These are phyloP conservation scores for Atethmia centrago DNA, from an alignment of 2,888 invertebrate genomes.

Conservation along the genomic window DNA sequence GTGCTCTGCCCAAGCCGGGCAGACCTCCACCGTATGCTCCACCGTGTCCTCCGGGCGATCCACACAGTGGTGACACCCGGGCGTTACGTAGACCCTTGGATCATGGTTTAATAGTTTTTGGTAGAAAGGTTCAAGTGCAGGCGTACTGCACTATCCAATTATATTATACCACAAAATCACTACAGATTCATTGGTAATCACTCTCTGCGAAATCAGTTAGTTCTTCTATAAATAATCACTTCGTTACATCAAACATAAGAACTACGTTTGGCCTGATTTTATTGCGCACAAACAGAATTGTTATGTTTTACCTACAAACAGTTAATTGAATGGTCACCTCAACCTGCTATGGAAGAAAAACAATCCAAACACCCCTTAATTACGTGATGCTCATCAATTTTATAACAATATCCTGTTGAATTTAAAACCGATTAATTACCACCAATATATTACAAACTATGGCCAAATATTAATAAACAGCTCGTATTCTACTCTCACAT, in stretches of 20 bases:
- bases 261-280: not conserved
- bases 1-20: no score
- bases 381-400: conserved; percentile 41
- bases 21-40: no score
- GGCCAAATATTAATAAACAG: conserved; percentile 53
- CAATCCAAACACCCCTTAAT: conserved; percentile 19
- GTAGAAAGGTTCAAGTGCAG: not conserved
- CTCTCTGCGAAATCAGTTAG: conserved; percentile 2
- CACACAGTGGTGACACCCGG: no score
- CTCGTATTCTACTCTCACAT: conserved; percentile 39
- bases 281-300: not conserved
- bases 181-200: not conserved
- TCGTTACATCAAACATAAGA: not conserved
- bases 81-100: not conserved
- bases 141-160: not conserved
- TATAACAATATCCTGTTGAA: conserved; percentile 42
- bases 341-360: conserved; percentile 11
- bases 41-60: no score
- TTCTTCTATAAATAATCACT: no score
- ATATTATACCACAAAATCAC: not conserved
- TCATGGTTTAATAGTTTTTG: no score
- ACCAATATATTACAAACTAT: conserved; percentile 40
- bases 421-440: conserved; percentile 54
- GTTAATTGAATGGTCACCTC: not conserved
- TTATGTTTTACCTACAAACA: not conserved